Percentiles rank a stretch among this genome's conserved stretches.
phyloP scores from a whole-genome alignment of 1,140 invertebrate genomes.

The Tigriopus japonicus region DNA sequence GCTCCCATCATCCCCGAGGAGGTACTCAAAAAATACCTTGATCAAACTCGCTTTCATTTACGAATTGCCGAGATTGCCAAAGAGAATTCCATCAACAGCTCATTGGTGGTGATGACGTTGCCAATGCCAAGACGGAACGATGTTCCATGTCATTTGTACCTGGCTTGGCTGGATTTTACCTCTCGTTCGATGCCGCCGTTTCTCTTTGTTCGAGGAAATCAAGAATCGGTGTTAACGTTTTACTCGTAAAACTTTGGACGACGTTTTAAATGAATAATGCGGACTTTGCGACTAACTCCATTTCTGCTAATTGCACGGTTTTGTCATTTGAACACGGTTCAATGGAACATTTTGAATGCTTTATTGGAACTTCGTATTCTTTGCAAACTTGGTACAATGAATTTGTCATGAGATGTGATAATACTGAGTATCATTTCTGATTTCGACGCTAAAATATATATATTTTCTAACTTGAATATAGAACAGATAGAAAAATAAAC shows the following conservation, averaged over 20 bases:
- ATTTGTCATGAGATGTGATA: too few species aligned
- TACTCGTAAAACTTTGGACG: conserved; percentile 83
- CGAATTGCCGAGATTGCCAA: conserved; percentile 17
- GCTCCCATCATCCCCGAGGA: conserved; percentile 24
- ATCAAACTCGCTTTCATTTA: conserved; percentile 15
- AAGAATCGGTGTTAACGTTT: conserved; percentile 79
- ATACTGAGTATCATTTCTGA: too few species aligned
- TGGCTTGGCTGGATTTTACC: conserved; percentile 81
- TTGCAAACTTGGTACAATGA: too few species aligned
- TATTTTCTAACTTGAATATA: too few species aligned
- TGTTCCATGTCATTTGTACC: conserved; percentile 71
- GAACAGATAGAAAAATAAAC: too few species aligned
- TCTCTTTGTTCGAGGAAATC: conserved; percentile 74
- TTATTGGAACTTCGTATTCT: too few species aligned
- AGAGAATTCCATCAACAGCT: neutral
- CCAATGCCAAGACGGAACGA: conserved; percentile 77
- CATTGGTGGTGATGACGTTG: conserved; percentile 37
- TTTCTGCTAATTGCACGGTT: too few species aligned
- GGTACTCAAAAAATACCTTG: conserved; percentile 32
- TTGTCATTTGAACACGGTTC: too few species aligned
- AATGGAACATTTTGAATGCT: too few species aligned
- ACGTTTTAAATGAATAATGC: too few species aligned
- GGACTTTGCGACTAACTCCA: too few species aligned
- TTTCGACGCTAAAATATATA: too few species aligned
- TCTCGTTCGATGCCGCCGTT: conserved; percentile 75